Conservation (phyloP, 2,797 vertebrate species). For the Pseudomugil gertrudae region DNA sequence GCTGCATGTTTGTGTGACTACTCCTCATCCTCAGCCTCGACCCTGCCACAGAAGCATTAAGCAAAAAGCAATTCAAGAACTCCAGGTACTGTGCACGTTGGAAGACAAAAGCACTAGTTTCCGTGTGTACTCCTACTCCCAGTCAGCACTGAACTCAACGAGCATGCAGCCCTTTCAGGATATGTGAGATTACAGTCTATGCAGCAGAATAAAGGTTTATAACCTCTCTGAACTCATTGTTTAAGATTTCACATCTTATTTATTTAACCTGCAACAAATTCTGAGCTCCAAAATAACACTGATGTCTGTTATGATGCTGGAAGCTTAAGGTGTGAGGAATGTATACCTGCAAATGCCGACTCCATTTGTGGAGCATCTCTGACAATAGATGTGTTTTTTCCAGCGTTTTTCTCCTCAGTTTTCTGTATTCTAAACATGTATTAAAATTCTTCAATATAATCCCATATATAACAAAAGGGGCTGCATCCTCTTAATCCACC, state of each 20-base stretch:
- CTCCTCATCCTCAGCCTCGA: slow-evolving; percentile 55
- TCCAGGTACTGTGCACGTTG: slow-evolving; percentile 11
- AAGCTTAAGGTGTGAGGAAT: background rate
- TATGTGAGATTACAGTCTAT: background rate
- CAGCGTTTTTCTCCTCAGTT: background rate
- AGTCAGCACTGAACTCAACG: slow-evolving; percentile 8
- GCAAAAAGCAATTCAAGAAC: slow-evolving; percentile 29
- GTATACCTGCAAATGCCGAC: background rate
- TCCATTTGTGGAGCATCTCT: background rate
- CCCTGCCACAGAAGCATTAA: slow-evolving; percentile 43
- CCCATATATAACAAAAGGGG: slow-evolving; percentile 27
- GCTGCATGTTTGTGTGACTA: slow-evolving; percentile 5
- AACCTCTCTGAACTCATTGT: background rate
- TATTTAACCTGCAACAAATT: background rate
- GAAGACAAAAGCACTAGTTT: slow-evolving; percentile 27
- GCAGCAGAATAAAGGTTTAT: background rate
- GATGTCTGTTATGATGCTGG: background rate
- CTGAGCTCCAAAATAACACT: background rate
- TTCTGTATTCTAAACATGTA: slow-evolving; percentile 1
- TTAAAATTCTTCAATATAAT: background rate
- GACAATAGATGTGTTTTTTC: background rate
- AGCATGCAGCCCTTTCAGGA: slow-evolving; percentile 54
- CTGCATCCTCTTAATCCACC: slow-evolving; percentile 67
- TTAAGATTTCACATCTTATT: background rate
- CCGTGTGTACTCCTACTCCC: slow-evolving; percentile 1